Percentiles rank a stretch among this genome's conserved stretches.
Conservation (phyloP, 2,797 vertebrate species). For the Serranus cabrilla region DNA sequence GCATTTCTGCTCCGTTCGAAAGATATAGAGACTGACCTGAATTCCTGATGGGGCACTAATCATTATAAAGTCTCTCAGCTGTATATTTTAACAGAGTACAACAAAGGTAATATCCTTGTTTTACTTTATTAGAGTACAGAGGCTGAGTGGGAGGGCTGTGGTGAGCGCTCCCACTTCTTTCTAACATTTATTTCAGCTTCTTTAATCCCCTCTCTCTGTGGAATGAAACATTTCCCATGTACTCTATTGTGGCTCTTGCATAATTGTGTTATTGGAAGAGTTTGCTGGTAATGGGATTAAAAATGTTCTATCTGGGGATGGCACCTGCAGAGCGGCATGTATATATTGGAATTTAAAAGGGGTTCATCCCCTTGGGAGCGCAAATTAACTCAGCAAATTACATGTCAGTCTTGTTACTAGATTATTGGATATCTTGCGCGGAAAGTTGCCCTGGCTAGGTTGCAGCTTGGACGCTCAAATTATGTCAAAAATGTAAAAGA, state of each 20-base stretch:
- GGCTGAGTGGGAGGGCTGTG: background rate
- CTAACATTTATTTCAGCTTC: background rate
- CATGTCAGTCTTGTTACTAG: background rate
- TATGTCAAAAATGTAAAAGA: background rate
- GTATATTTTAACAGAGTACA: background rate
- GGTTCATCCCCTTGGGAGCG: background rate
- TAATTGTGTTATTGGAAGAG: background rate
- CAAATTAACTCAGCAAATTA: background rate
- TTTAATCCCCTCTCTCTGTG: background rate
- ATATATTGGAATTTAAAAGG: background rate
- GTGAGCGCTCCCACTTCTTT: background rate
- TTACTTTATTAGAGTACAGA: background rate
- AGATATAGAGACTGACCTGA: constrained; percentile 26
- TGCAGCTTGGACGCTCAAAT: background rate
- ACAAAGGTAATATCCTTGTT: background rate
- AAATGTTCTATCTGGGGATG: background rate
- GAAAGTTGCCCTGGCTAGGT: background rate
- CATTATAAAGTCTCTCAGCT: background rate
- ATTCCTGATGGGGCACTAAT: constrained; percentile 24
- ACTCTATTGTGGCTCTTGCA: background rate
- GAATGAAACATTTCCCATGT: background rate
- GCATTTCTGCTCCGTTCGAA: constrained; percentile 6
- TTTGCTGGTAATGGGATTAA: background rate
- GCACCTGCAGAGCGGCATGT: too few species aligned
- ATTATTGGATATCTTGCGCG: background rate